These are phyloP conservation scores for Mactra quadrangularis DNA, from an alignment of 1,140 invertebrate species.

Conservation along the genomic window DNA sequence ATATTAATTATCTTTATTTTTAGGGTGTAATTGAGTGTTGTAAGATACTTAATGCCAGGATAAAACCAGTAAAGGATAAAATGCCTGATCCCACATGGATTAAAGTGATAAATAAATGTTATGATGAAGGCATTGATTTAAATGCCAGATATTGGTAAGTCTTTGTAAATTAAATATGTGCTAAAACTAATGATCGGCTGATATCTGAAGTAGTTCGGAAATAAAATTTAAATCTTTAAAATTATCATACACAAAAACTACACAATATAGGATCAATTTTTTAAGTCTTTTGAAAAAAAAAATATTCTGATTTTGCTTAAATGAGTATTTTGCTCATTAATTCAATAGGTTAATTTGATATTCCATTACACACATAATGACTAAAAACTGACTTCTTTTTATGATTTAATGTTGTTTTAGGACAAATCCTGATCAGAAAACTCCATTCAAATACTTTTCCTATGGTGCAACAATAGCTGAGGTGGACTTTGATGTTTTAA, in stretches of 20 bases:
- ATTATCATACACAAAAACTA: no score
- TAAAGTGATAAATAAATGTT: slow-evolving; percentile 67
- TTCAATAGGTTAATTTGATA: no score
- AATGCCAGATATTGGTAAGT: slow-evolving; percentile 67
- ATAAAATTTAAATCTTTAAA: no score
- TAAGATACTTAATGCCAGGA: slow-evolving; percentile 61
- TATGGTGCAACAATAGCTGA: slow-evolving; percentile 65
- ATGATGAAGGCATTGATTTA: slow-evolving; percentile 64
- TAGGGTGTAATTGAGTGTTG: slow-evolving; percentile 74
- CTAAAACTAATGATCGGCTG: no score
- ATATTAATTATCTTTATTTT: not conserved
- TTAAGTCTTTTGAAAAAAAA: no score
- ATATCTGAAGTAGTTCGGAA: no score
- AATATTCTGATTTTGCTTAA: no score
- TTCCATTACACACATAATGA: no score
- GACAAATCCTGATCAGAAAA: slow-evolving; percentile 13
- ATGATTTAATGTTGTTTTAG: no score
- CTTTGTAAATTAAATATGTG: not conserved
- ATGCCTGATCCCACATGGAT: slow-evolving; percentile 70
- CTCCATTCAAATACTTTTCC: slow-evolving; percentile 59
- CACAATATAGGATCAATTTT: no score
- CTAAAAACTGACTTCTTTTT: no score
- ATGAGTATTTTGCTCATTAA: no score
- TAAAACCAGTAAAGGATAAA: slow-evolving; percentile 65
- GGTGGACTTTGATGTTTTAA: slow-evolving; percentile 73